These are phyloP conservation scores for Helicoverpa armigera DNA, from an alignment of 1,140 invertebrate species.

Conservation along the genomic window DNA sequence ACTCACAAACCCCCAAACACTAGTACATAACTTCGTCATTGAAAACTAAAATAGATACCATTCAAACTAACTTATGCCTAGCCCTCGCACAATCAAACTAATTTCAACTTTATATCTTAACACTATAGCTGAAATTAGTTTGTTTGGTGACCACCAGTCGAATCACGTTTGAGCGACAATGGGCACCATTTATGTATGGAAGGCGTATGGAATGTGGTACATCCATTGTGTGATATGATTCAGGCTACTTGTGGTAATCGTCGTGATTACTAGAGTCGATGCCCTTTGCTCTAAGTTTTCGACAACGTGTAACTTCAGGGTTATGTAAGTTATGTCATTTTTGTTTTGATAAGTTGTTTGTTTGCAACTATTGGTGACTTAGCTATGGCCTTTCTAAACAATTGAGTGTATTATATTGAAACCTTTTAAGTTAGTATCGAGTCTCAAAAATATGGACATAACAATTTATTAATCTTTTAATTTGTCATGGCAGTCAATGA, in stretches of 20 bases:
- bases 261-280: slow-evolving; percentile 5
- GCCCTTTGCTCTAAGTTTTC: slow-evolving; percentile 12
- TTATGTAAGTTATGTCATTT: background rate
- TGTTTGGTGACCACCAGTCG: slow-evolving; percentile 3
- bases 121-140: background rate
- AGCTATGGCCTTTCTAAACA: no score
- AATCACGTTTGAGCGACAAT: slow-evolving; percentile 32
- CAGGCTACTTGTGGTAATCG: slow-evolving; percentile 29
- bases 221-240: slow-evolving; percentile 36
- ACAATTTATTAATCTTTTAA: no score
- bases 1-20: slow-evolving; percentile 9
- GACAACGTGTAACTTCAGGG: background rate
- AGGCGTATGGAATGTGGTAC: slow-evolving; percentile 29
- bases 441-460: no score
- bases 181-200: slow-evolving; percentile 30
- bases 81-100: slow-evolving; percentile 4
- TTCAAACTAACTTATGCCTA: slow-evolving; percentile 4
- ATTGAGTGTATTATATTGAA: no score
- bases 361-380: no score
- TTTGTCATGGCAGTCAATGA: no score
- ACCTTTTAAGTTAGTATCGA: no score
- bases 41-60: slow-evolving; percentile 40
- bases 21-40: slow-evolving; percentile 28
- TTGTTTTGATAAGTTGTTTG: no score
- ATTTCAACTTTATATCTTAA: background rate